Conservation (phyloP, 2,797 vertebrate species). For the Gymnodraco acuticeps region DNA sequence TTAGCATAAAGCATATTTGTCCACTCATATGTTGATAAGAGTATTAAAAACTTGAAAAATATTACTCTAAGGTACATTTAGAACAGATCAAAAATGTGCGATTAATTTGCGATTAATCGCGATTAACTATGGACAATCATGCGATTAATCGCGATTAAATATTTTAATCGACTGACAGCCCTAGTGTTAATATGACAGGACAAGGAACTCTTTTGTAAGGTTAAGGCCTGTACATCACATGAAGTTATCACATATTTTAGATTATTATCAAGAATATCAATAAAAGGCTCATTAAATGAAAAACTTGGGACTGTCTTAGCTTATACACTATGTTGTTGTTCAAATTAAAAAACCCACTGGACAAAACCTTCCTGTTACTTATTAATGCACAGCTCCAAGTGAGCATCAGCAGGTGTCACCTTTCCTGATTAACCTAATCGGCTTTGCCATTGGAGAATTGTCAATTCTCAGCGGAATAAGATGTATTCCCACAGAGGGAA, state of each 20-base stretch:
- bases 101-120: no score
- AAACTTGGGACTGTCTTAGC: no score
- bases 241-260: not conserved
- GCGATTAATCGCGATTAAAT: no score
- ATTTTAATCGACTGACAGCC: no score
- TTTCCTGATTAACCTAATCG: slow-evolving; percentile 57
- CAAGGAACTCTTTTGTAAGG: not conserved
- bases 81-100: no score
- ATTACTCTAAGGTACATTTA: no score
- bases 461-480: slow-evolving; percentile 14
- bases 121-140: no score
- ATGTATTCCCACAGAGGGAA: slow-evolving; percentile 8
- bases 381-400: not conserved
- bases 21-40: no score
- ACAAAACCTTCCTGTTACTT: no score
- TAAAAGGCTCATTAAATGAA: not conserved
- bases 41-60: no score
- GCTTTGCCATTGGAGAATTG: slow-evolving; percentile 26
- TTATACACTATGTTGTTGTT: not conserved
- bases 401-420: slow-evolving; percentile 27
- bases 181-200: not conserved
- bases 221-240: not conserved
- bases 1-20: no score
- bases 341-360: no score
- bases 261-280: not conserved